phyloP scores from a whole-genome alignment of 2,113 vertebrate species.

The Meleagris gallopavo region DNA sequence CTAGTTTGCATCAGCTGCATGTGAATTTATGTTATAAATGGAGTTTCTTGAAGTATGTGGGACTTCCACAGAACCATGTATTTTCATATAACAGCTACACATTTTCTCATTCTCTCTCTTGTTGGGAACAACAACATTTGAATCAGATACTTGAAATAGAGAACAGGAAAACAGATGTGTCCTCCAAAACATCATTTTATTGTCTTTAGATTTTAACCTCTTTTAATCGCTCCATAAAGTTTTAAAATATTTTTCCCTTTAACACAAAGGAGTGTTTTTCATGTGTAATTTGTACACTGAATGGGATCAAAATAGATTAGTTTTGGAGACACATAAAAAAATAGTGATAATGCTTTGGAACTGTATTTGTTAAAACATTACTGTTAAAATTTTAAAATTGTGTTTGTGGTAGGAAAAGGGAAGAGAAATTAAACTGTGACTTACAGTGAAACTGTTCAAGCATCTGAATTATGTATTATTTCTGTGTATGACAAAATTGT shows the following conservation, averaged over 20 bases:
- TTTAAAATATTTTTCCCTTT: conserved; percentile 33
- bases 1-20: background rate
- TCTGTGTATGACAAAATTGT: background rate
- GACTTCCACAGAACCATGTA: background rate
- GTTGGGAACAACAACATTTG: background rate
- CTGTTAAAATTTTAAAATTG: background rate
- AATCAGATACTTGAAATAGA: conserved; percentile 47
- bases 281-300: background rate
- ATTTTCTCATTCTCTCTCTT: conserved; percentile 30
- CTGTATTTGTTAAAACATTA: background rate
- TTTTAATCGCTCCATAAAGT: conserved; percentile 25
- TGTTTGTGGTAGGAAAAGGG: conserved; percentile 10
- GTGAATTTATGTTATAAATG: background rate
- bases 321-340: conserved; percentile 31
- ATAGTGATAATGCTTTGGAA: conserved; percentile 23
- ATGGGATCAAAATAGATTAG: background rate
- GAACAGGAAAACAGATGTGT: conserved; percentile 52
- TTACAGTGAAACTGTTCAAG: background rate
- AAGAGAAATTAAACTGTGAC: conserved; percentile 20
- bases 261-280: conserved; percentile 29
- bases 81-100: background rate
- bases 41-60: background rate
- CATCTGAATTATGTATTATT: background rate
- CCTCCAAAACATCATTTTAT: conserved; percentile 18
- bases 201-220: conserved; percentile 45